Evolutionary conservation across 2,113 vertebrate species (phyloP).

Genomic region (Chascanopsetta lugubris): DNA sequence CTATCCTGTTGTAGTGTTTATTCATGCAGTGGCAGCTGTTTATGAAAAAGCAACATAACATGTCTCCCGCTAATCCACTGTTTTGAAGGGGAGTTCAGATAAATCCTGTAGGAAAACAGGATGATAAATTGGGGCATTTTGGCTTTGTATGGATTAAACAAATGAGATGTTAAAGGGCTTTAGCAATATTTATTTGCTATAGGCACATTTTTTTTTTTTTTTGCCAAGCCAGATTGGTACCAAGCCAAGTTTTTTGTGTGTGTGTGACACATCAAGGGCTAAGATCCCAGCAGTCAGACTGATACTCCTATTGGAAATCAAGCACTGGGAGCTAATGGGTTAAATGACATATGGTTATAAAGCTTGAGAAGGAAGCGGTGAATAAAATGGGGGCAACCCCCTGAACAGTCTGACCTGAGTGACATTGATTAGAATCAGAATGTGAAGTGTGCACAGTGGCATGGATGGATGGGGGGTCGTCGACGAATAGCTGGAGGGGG

Average conservation of each 20-base stretch:
- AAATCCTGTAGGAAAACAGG: neutral
- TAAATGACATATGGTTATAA: constrained; percentile 83
- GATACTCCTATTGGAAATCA: constrained; percentile 28
- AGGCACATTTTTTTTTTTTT: neutral
- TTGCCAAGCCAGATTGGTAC: neutral
- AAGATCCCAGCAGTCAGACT: constrained; percentile 2
- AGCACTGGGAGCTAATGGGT: constrained; percentile 70
- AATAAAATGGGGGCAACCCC: constrained; percentile 69
- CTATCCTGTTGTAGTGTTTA: no score
- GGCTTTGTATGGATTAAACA: neutral
- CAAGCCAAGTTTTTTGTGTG: neutral
- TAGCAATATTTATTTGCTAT: neutral
- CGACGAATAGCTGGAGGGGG: constrained; percentile 62
- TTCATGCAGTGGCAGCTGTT: no score
- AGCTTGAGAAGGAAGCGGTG: constrained; percentile 74
- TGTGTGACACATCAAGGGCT: constrained; percentile 6
- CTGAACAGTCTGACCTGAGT: constrained; percentile 79
- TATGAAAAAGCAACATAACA: no score
- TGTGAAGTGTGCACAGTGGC: constrained; percentile 77
- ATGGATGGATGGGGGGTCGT: constrained; percentile 60
- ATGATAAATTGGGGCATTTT: neutral
- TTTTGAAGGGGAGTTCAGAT: no score
- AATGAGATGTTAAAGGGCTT: constrained; percentile 1
- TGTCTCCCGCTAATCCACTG: no score
- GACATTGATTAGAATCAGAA: constrained; percentile 84